phyloP scores from a whole-genome alignment of 2,888 invertebrate genomes.

The Drosophila robusta region DNA sequence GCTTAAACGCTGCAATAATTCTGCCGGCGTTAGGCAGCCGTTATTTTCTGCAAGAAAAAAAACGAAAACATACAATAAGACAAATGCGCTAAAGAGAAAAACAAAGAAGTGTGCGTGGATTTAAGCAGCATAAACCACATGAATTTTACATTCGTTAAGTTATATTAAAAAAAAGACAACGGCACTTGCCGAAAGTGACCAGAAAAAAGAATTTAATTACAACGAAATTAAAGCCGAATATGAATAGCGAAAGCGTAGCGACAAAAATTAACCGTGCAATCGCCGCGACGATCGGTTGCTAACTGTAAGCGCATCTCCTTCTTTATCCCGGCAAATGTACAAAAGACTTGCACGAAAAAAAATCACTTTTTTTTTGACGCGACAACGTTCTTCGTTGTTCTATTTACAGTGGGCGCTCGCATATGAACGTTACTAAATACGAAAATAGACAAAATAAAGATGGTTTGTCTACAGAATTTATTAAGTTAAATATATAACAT shows the following conservation, averaged over 20 bases:
- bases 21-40: constrained; percentile 65
- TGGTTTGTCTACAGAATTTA: no score
- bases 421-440: not conserved
- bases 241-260: not conserved
- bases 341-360: not conserved
- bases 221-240: constrained; percentile 13
- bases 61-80: constrained; percentile 16
- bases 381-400: not conserved
- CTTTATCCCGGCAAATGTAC: not conserved
- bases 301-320: constrained; percentile 47
- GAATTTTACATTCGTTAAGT: constrained; percentile 22
- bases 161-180: not conserved
- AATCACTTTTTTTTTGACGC: not conserved
- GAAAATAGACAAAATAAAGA: not conserved
- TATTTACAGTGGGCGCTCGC: constrained; percentile 1
- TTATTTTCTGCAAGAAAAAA: constrained; percentile 58
- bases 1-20: constrained; percentile 68
- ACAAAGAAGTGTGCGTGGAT: not conserved
- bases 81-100: not conserved
- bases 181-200: constrained; percentile 5
- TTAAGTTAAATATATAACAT: no score
- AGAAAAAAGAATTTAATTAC: constrained; percentile 11
- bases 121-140: not conserved
- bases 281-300: constrained; percentile 32
- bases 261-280: constrained; percentile 25